Evolutionary conservation across 1,140 invertebrate species (phyloP).

Genomic region (Fragariocoptes setiger): DNA sequence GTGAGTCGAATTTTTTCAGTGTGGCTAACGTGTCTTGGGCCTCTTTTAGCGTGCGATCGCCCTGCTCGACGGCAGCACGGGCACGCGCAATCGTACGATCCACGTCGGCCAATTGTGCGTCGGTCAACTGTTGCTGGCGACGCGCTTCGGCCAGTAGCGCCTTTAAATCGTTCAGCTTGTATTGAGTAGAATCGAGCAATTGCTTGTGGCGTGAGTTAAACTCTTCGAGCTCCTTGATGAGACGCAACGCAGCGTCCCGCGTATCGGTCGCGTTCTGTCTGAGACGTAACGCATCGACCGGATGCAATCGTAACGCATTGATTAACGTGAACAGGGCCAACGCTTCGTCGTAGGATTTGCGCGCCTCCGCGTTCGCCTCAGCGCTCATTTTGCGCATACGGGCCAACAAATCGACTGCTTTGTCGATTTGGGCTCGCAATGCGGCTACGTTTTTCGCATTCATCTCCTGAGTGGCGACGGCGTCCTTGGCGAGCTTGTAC

Average conservation of each 20-base stretch:
- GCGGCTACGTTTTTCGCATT: conserved; percentile 24
- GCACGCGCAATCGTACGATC: conserved; percentile 35
- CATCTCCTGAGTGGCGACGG: conserved; percentile 35
- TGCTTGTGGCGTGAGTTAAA: conserved; percentile 24
- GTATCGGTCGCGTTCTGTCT: conserved; percentile 5
- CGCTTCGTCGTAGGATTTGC: conserved; percentile 40
- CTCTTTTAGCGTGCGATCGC: conserved; percentile 49
- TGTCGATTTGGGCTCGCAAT: conserved; percentile 26
- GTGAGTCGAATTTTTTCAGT: conserved; percentile 50
- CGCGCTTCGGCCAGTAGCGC: conserved; percentile 20
- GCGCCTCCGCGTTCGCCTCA: conserved; percentile 33
- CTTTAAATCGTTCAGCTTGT: conserved; percentile 14
- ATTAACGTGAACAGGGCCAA: conserved; percentile 39
- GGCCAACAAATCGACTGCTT: conserved; percentile 14
- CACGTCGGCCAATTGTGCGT: conserved; percentile 31
- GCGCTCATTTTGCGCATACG: conserved; percentile 31
- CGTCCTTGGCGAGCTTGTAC: conserved; percentile 40
- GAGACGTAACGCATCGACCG: conserved; percentile 27
- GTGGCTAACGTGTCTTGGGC: conserved; percentile 53
- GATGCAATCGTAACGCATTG: conserved; percentile 33
- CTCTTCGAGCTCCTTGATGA: conserved; percentile 19
- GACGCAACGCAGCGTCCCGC: conserved; percentile 3
- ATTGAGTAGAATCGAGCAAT: conserved; percentile 15
- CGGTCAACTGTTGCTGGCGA: conserved; percentile 26
- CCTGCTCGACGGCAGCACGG: conserved; percentile 40